Base-by-base conservation (phyloP, 2,888 invertebrate species). In the Phymatocera aterrima region DNA sequence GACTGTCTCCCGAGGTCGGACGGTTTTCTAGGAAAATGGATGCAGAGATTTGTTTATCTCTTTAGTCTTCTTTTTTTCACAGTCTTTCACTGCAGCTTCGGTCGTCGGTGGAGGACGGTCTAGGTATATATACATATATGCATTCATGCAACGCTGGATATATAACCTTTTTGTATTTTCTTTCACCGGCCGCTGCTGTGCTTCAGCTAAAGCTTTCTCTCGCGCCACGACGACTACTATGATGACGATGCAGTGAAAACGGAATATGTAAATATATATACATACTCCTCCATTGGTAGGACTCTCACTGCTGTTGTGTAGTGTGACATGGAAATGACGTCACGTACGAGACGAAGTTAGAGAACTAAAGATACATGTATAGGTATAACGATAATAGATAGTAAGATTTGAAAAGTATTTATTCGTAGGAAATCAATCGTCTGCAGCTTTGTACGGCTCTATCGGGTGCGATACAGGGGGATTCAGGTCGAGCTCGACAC, bases 31-130 rank as follows among this genome's bases (percentile, higher is more conserved):
- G 24, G 46, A 46, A 24, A 68, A 68, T 68, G 40, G 40, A 68
- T 68, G 40, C 68, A 43, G 40, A 68, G 40, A 24, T 68, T 68
- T 68, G 68, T 43, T n/a, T 43, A 34, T 64, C 12, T 68, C 43
- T 68, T 68, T 10, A 6, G 10, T 68, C 43, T 68, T 12, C 3
- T 68, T 68, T 24, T 65, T 43, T 68, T 28, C 2, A 8, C 28
- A 24, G 43, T 68, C 28, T 46, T 24, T 28, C 28, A n/a, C n/a
- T n/a, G 57, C 28, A 24, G 57, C 57, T 57, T 28, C 28, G 57
- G 12, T 57, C 4, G 57, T 1, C 10, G 6, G 64, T 18, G 64
- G 34, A 34, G n/a, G n/a, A n/a, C n/a, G n/a, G n/a, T n/a, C n/a
- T n/a, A n/a, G n/a, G n/a, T n/a, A n/a, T 1, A n/a, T 2, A n/a